phyloP scores from a whole-genome alignment of 2,888 invertebrate genomes.

The Melitaea athalia region DNA sequence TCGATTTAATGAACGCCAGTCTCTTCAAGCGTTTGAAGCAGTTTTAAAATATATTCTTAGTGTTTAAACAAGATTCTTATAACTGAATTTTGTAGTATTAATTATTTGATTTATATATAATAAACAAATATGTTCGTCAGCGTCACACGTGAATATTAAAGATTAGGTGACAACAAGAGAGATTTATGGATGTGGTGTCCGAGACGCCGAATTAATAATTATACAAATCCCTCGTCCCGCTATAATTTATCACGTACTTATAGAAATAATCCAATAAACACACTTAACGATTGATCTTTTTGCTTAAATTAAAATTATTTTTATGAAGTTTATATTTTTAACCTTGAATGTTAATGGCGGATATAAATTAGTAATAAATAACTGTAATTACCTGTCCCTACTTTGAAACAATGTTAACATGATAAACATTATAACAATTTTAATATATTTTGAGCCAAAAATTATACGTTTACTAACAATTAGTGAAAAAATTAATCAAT shows the following conservation, averaged over 20 bases:
- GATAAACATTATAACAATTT: too few species aligned
- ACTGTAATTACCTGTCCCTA: too few species aligned
- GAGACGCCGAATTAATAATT: constrained; percentile 60
- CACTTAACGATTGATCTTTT: constrained; percentile 13
- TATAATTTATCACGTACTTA: constrained; percentile 44
- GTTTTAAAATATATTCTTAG: background rate
- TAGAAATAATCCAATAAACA: constrained; percentile 25
- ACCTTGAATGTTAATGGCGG: background rate
- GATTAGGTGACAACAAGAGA: constrained; percentile 28
- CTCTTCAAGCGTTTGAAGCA: constrained; percentile 5
- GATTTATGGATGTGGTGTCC: constrained; percentile 35
- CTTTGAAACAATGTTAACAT: too few species aligned
- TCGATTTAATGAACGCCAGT: constrained; percentile 28
- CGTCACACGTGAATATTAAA: constrained; percentile 20
- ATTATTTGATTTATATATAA: background rate
- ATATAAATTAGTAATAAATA: background rate
- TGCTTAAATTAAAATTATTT: background rate
- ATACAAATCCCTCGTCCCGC: constrained; percentile 53
- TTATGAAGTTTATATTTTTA: background rate
- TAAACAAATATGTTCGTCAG: constrained; percentile 18
- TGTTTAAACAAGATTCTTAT: background rate
- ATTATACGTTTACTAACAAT: too few species aligned
- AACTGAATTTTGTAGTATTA: background rate
- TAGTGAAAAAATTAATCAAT: too few species aligned
- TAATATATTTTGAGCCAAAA: too few species aligned